Evolutionary conservation across 2,797 vertebrate species (phyloP).

Genomic region (Acropternis orthonyx): DNA sequence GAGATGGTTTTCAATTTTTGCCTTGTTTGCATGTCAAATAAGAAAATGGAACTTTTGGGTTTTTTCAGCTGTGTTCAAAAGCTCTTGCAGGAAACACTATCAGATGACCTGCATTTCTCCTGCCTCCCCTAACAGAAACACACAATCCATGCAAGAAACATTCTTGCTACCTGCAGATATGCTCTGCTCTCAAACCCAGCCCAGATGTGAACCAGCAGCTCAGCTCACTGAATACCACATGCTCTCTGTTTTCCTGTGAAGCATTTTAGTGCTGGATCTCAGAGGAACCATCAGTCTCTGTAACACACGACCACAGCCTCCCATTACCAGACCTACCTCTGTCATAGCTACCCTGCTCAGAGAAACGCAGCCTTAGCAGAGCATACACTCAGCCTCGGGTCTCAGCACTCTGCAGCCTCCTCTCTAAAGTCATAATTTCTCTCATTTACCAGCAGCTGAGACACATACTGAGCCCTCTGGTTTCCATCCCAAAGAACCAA

Average conservation of each 20-base stretch:
- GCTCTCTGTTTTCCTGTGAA: neutral
- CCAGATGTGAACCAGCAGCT: neutral
- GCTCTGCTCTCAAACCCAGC: neutral
- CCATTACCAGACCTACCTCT: neutral
- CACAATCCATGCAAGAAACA: neutral
- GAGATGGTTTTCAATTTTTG: neutral
- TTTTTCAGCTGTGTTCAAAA: neutral
- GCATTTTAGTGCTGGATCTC: neutral
- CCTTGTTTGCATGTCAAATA: neutral
- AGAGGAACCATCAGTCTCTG: neutral
- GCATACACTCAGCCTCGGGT: neutral
- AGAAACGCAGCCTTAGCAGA: neutral
- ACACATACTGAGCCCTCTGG: neutral
- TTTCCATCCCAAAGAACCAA: neutral
- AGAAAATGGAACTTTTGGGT: neutral
- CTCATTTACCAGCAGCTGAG: neutral
- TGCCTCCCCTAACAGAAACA: neutral
- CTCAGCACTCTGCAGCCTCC: neutral
- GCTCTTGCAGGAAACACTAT: neutral
- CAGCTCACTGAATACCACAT: neutral
- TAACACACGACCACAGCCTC: fast-evolving
- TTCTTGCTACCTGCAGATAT: neutral
- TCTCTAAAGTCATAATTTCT: neutral
- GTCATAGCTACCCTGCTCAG: fast-evolving
- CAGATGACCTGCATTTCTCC: neutral